phyloP scores from a whole-genome alignment of 2,113 vertebrate species.

The Larimichthys crocea region DNA sequence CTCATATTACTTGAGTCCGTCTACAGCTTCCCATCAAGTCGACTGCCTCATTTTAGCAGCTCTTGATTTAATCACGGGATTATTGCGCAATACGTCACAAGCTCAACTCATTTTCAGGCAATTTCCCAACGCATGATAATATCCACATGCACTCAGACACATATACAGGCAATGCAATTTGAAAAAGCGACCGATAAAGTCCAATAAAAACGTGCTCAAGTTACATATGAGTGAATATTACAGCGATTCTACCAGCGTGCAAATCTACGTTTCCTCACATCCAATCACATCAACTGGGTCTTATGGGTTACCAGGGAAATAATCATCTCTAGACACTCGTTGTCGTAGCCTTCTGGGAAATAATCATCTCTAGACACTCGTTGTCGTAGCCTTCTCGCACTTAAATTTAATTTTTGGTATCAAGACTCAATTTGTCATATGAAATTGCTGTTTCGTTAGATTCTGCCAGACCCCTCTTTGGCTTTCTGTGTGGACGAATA shows the following conservation, averaged over 20 bases:
- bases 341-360: slow-evolving; percentile 41
- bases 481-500: slow-evolving; percentile 31
- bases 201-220: slow-evolving; percentile 27
- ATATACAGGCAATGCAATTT: not conserved
- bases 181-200: slow-evolving; percentile 14
- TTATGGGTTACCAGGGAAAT: slow-evolving; percentile 47
- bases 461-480: slow-evolving; percentile 63
- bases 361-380: slow-evolving; percentile 67
- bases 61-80: slow-evolving; percentile 49
- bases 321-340: slow-evolving; percentile 65
- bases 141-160: not conserved
- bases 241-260: slow-evolving; percentile 9
- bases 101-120: slow-evolving; percentile 21
- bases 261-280: slow-evolving; percentile 30
- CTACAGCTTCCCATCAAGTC: slow-evolving; percentile 17
- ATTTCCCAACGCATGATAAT: slow-evolving; percentile 25
- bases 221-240: slow-evolving; percentile 32
- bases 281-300: slow-evolving; percentile 52
- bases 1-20: slow-evolving; percentile 1
- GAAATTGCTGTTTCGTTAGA: slow-evolving; percentile 70
- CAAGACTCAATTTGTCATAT: slow-evolving; percentile 66
- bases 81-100: slow-evolving; percentile 35
- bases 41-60: slow-evolving; percentile 22
- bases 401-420: slow-evolving; percentile 65
- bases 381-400: slow-evolving; percentile 28